A percentile compares a stretch with the other conserved stretches of the same genome.
These are phyloP conservation scores for Acrocyrtus sp. DNA, from an alignment of 2,888 invertebrate genomes.

Conservation along the genomic window DNA sequence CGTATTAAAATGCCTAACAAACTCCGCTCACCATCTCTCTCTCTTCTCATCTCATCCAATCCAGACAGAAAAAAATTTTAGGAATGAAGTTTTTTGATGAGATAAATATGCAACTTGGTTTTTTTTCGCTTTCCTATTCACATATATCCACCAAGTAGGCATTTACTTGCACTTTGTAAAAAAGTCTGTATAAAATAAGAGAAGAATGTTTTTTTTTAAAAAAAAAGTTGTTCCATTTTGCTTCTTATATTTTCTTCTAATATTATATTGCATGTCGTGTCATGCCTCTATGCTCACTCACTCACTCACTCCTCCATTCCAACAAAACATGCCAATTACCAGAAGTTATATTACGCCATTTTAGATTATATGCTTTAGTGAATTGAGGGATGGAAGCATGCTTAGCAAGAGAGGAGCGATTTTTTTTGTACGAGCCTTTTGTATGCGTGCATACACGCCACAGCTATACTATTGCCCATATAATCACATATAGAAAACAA, in stretches of 20 bases:
- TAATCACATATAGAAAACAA: constrained; percentile 21
- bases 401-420: too few species aligned
- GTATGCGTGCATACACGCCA: constrained; percentile 19
- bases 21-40: too few species aligned
- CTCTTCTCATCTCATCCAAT: not conserved
- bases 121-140: too few species aligned
- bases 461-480: constrained; percentile 3
- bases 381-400: too few species aligned
- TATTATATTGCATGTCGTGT: constrained; percentile 38
- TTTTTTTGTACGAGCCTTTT: constrained; percentile 3
- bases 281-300: constrained; percentile 30
- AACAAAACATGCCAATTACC: constrained; percentile 41
- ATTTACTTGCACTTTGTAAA: too few species aligned
- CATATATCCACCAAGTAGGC: too few species aligned
- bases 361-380: constrained; percentile 24
- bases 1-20: too few species aligned
- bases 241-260: constrained; percentile 2
- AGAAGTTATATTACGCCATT: constrained; percentile 39
- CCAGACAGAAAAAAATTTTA: not conserved
- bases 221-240: constrained; percentile 2
- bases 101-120: too few species aligned
- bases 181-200: too few species aligned
- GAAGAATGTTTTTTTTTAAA: not conserved
- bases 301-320: constrained; percentile 22
- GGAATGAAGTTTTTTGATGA: too few species aligned